A percentile compares a stretch with the other conserved stretches of the same genome.
Conservation (phyloP, 2,888 invertebrate genomes). For the Dasypogon diadema region DNA sequence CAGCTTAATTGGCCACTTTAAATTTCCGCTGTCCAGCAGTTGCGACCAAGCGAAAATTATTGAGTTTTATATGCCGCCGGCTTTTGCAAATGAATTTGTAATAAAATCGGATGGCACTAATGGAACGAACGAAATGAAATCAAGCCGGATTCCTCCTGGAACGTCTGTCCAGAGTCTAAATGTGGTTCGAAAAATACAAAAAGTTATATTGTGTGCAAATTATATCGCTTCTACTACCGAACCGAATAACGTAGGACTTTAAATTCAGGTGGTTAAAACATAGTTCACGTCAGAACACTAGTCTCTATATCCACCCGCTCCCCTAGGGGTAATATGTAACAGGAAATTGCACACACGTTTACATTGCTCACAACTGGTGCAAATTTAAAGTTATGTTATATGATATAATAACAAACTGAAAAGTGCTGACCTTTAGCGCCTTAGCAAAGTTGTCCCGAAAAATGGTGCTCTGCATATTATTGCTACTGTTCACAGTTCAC, state of each 20-base stretch:
- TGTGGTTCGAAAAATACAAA: too few species aligned
- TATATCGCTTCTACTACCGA: too few species aligned
- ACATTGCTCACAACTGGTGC: not conserved
- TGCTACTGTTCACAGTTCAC: not conserved
- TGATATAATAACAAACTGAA: conserved; percentile 2
- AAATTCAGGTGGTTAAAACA: too few species aligned
- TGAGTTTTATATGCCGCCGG: not conserved
- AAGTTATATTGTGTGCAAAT: too few species aligned
- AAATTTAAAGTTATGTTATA: conserved; percentile 25
- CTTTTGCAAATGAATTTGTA: not conserved
- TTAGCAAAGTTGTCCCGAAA: conserved; percentile 12
- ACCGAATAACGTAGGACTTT: too few species aligned
- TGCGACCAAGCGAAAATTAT: not conserved
- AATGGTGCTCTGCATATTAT: conserved; percentile 26
- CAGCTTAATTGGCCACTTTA: conserved; percentile 38
- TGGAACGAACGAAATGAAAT: too few species aligned
- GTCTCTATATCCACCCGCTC: too few species aligned
- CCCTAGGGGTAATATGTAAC: too few species aligned
- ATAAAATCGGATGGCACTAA: not conserved
- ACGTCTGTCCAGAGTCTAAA: too few species aligned
- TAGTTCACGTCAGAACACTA: too few species aligned
- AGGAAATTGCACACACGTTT: not conserved
- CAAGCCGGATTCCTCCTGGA: too few species aligned
- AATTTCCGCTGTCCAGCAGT: not conserved
- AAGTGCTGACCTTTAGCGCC: conserved; percentile 35